Base-by-base conservation (phyloP, 2,113 vertebrate genomes). In the Tenebrosternarchus preto region DNA sequence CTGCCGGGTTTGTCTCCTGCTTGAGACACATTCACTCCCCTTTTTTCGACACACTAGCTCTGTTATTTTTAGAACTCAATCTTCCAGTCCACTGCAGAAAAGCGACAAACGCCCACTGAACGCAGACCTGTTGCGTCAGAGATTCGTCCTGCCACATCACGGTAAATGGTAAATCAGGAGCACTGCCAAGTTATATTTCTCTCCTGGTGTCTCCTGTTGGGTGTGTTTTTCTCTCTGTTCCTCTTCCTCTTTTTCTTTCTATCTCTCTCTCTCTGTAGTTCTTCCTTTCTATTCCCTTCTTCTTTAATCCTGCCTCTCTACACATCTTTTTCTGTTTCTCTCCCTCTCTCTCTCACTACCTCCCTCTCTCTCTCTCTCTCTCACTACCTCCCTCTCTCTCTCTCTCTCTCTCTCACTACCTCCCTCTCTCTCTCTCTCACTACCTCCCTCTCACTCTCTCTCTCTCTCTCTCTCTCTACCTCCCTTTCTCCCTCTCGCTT, bases 1-100 rank as follows among this genome's bases (percentile, higher is more conserved):
- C 25, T 66, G 39, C 17, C 2, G 25, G 24, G 50, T 64, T 76
- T 29, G 36, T 24, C 74, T 64, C 46, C 19, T 64, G 24, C 25
- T n/a, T n/a, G 39, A 50, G 61, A 8, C 43, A 15, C 43, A 50
- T 11, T 67, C 50, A n/a, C 33, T 56, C 66, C 33, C 50, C 19
- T 46, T 77, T 22, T n/a, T 36, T 31, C 36, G 63, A 77, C 55
- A 64, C 16, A 31, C 75, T 46, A 22, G 27, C 43, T 8, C 59
- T 6, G 25, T 31, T 76, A 76, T 76, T 76, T 76, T 77, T 67
- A 67, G 75, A 77, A 43, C 64, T 67, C 46, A 25, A 33, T 77
- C 64, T 77, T 77, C 75, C 43, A 20, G 46, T 29, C 0, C 19
- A 33, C 36, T 53, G 27, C 73, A 27, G 73, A 5, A 8, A 43